These are phyloP conservation scores for Zygothrica quintamaculata DNA, from an alignment of 2,888 invertebrate genomes.

Conservation along the genomic window DNA sequence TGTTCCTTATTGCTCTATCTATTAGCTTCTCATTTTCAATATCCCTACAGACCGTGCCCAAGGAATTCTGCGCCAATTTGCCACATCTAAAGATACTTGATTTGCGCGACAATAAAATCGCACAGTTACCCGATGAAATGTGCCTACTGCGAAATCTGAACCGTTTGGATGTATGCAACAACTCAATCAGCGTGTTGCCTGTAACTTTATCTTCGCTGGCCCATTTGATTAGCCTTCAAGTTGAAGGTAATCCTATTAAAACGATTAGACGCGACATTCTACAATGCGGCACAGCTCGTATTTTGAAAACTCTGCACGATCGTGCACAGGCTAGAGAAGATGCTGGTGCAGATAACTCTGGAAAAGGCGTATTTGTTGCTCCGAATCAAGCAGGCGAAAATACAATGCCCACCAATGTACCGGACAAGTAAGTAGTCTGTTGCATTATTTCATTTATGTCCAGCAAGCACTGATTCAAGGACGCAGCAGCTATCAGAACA, in stretches of 20 bases:
- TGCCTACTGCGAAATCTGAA: constrained; percentile 90
- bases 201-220: constrained; percentile 88
- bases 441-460: not conserved
- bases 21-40: not conserved
- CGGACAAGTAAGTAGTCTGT: constrained; percentile 71
- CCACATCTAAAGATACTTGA: constrained; percentile 90
- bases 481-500: constrained; percentile 32
- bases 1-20: not conserved
- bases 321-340: constrained; percentile 79
- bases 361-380: not conserved
- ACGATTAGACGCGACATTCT: constrained; percentile 93
- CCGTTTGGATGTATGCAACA: constrained; percentile 93
- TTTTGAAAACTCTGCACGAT: constrained; percentile 91
- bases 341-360: constrained; percentile 20
- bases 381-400: constrained; percentile 75
- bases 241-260: constrained; percentile 94
- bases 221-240: constrained; percentile 91
- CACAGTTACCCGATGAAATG: constrained; percentile 91
- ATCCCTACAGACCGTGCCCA: constrained; percentile 88
- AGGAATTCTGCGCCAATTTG: constrained; percentile 89
- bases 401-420: constrained; percentile 50
- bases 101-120: constrained; percentile 92
- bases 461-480: constrained; percentile 26
- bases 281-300: constrained; percentile 91
- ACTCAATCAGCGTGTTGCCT: constrained; percentile 89